Conservation (phyloP, 2,797 vertebrate species). For the Thunnus albacares region DNA sequence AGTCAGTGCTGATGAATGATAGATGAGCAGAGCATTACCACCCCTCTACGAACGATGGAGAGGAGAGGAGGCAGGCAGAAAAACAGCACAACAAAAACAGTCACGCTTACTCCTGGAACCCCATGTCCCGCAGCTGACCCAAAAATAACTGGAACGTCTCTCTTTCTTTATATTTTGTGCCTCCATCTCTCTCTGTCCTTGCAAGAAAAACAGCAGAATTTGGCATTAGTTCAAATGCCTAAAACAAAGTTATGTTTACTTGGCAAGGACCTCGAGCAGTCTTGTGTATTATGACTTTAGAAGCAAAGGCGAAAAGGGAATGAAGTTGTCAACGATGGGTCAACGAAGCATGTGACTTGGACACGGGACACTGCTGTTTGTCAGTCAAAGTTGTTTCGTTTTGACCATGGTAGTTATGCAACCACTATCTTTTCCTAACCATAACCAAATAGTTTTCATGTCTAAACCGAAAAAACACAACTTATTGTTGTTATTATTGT, state of each 20-base stretch:
- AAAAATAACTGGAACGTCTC: slow-evolving; percentile 43
- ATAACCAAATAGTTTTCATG: neutral
- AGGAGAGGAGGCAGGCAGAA: slow-evolving; percentile 33
- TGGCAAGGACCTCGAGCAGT: neutral
- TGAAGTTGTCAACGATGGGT: neutral
- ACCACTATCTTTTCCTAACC: neutral
- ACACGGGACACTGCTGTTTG: neutral
- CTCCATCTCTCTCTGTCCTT: slow-evolving; percentile 16
- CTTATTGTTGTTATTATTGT: too few species aligned
- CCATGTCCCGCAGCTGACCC: slow-evolving; percentile 60
- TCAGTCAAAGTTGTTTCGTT: neutral
- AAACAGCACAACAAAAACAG: slow-evolving; percentile 52
- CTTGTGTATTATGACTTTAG: neutral
- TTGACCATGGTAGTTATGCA: too few species aligned
- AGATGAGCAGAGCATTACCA: slow-evolving; percentile 72
- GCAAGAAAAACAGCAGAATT: neutral
- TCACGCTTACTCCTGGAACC: slow-evolving; percentile 31
- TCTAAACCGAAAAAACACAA: too few species aligned
- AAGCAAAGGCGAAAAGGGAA: neutral
- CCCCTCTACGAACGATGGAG: slow-evolving; percentile 39
- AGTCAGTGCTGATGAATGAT: slow-evolving; percentile 72
- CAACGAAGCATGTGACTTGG: neutral
- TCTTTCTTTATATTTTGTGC: slow-evolving; percentile 28
- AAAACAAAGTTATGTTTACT: slow-evolving; percentile 9
- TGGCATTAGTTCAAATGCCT: neutral